A percentile compares a stretch with the other conserved stretches of the same genome.
These are phyloP conservation scores for Battus philenor DNA, from an alignment of 1,140 invertebrate species.

Conservation along the genomic window DNA sequence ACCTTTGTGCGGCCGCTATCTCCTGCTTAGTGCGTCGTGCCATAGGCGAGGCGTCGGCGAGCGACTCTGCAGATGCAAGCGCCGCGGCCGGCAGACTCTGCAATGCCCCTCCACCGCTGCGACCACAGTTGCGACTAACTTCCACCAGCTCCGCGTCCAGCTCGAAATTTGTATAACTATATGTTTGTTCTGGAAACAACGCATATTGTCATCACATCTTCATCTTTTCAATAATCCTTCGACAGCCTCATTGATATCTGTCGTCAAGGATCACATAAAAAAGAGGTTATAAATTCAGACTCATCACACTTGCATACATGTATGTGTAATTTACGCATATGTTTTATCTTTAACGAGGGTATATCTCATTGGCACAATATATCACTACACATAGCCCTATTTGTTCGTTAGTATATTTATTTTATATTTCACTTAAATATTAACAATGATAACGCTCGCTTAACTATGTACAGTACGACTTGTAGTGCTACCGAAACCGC, in stretches of 20 bases:
- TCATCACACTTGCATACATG: not conserved
- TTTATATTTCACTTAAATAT: too few relatives aligned
- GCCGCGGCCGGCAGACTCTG: slow-evolving; percentile 55
- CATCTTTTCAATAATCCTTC: slow-evolving; percentile 22
- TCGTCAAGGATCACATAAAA: not conserved
- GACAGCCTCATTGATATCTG: not conserved
- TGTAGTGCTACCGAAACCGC: too few relatives aligned
- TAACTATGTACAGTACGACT: too few relatives aligned
- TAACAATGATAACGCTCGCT: too few relatives aligned
- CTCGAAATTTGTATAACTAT: slow-evolving; percentile 75
- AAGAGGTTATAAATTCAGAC: not conserved
- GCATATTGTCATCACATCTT: too few relatives aligned
- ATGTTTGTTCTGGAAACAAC: slow-evolving; percentile 70
- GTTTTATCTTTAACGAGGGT: not conserved
- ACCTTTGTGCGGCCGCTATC: slow-evolving; percentile 92
- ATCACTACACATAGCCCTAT: too few relatives aligned
- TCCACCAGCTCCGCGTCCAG: slow-evolving; percentile 70
- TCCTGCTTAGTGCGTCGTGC: slow-evolving; percentile 96
- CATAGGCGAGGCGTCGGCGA: slow-evolving; percentile 90
- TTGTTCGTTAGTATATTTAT: too few relatives aligned
- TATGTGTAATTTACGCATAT: not conserved
- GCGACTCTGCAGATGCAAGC: slow-evolving; percentile 55
- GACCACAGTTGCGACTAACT: slow-evolving; percentile 53
- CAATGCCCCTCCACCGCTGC: slow-evolving; percentile 53
- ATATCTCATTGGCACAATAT: too few relatives aligned